phyloP scores from a whole-genome alignment of 2,113 vertebrate genomes.

The Notarius lentiginosus region DNA sequence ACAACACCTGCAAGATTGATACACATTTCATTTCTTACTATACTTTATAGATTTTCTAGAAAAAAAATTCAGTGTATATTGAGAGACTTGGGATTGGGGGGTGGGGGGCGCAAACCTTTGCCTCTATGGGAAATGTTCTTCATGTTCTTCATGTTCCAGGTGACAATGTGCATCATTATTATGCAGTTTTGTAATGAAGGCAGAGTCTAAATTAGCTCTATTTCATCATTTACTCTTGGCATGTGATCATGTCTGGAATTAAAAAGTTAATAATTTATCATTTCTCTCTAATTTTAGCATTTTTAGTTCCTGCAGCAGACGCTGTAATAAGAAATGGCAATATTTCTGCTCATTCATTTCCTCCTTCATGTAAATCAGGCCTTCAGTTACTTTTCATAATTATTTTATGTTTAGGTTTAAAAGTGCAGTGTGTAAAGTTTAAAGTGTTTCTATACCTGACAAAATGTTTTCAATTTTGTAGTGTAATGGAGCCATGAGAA shows the following conservation, averaged over 20 bases:
- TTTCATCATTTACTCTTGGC: constrained; percentile 25
- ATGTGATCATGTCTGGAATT: constrained; percentile 43
- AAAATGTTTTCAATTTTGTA: background rate
- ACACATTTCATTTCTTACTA: no score
- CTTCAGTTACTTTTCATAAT: background rate
- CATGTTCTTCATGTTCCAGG: background rate
- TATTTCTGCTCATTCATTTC: constrained; percentile 9
- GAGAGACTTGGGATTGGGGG: no score
- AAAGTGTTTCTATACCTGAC: background rate
- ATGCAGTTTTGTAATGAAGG: constrained; percentile 18
- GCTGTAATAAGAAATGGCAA: constrained; percentile 28
- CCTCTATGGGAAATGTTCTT: background rate
- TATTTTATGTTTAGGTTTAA: background rate
- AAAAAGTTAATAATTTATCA: constrained; percentile 56
- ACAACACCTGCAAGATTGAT: background rate
- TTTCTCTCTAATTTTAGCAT: constrained; percentile 49
- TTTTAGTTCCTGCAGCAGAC: constrained; percentile 33
- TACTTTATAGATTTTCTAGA: no score
- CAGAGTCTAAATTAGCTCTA: constrained; percentile 27
- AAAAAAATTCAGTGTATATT: no score
- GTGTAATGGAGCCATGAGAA: background rate
- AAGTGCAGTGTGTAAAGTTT: background rate
- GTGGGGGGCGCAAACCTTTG: no score
- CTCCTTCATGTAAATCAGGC: background rate
- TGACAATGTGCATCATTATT: background rate